Conservation (phyloP, 2,888 invertebrate genomes). For the Cryptosula pallasiana region DNA sequence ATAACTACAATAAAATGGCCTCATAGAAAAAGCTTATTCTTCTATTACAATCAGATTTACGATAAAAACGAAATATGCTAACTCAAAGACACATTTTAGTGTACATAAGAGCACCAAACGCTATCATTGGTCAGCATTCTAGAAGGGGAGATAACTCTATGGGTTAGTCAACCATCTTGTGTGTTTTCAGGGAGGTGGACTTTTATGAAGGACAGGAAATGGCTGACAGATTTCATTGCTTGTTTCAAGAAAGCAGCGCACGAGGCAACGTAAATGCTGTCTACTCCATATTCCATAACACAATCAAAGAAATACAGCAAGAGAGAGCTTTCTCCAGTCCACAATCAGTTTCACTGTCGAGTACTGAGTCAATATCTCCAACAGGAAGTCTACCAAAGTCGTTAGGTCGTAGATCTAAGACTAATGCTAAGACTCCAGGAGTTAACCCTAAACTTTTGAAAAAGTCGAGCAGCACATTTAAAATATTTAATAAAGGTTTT, state of each 20-base stretch:
- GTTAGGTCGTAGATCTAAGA: neutral
- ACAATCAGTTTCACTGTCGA: neutral
- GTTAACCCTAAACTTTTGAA: neutral
- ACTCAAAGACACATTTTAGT: too few relatives aligned
- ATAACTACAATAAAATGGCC: too few relatives aligned
- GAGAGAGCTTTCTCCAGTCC: neutral
- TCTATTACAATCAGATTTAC: too few relatives aligned
- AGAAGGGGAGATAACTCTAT: too few relatives aligned
- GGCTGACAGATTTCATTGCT: constrained; percentile 16
- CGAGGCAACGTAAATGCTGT: constrained; percentile 16
- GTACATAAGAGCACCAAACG: too few relatives aligned
- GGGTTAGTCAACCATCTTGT: too few relatives aligned
- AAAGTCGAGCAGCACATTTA: constrained; percentile 21
- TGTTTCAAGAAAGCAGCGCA: constrained; percentile 20
- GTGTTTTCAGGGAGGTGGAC: constrained; percentile 1
- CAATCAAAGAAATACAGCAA: neutral
- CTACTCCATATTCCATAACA: constrained; percentile 13
- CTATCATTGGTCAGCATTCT: too few relatives aligned
- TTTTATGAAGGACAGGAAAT: constrained; percentile 8
- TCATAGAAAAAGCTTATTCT: too few relatives aligned
- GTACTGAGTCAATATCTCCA: neutral
- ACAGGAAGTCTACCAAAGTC: constrained; percentile 13
- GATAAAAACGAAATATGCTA: too few relatives aligned
- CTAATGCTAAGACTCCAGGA: neutral
- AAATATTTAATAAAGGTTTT: constrained; percentile 19